phyloP scores from a whole-genome alignment of 1,140 invertebrate genomes.

The Vollenhovia emeryi region DNA sequence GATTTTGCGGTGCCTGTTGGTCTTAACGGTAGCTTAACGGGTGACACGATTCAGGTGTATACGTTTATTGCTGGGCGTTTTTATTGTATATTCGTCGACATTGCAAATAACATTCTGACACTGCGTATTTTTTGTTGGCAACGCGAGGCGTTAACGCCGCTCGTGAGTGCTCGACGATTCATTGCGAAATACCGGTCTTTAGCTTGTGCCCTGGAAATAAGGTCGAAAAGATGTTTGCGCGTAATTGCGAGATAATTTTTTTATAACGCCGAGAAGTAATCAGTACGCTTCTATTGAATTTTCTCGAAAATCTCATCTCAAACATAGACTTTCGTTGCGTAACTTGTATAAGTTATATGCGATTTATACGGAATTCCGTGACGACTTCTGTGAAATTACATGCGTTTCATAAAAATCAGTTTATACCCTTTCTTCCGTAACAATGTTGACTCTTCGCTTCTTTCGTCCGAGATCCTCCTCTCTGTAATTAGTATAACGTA shows the following conservation, averaged over 20 bases:
- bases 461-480: constrained; percentile 36
- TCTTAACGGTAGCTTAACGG: not conserved
- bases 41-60: not conserved
- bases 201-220: not conserved
- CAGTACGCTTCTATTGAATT: not conserved
- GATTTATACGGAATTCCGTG: constrained; percentile 6
- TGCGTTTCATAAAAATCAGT: constrained; percentile 11
- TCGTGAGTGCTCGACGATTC: not conserved
- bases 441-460: constrained; percentile 27
- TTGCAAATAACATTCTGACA: not conserved
- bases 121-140: not conserved
- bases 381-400: constrained; percentile 1
- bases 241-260: not conserved
- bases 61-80: not conserved
- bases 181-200: not conserved
- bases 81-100: not conserved
- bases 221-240: not conserved
- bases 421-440: constrained; percentile 6
- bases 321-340: constrained; percentile 7
- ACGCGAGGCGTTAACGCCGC: not conserved
- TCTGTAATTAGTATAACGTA: constrained; percentile 23
- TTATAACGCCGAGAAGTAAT: not conserved
- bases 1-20: not conserved
- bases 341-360: constrained; percentile 25
- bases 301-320: not conserved